Evolutionary conservation across 2,888 invertebrate genomes (phyloP).

Genomic region (Branchellion lobata): DNA sequence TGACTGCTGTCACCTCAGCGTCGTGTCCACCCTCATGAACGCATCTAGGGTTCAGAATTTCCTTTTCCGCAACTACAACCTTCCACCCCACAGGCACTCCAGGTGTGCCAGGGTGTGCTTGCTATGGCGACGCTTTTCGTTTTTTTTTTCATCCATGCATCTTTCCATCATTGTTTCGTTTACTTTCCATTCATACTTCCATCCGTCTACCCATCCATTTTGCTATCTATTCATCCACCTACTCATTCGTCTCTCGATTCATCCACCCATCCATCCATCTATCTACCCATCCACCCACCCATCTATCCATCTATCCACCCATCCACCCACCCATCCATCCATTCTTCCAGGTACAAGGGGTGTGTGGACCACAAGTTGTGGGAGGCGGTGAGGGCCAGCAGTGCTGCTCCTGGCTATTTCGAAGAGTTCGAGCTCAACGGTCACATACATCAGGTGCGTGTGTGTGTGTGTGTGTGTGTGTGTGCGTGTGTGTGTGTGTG

Average conservation of each 20-base stretch:
- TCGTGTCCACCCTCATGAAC: slow-evolving; percentile 57
- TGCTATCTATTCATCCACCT: no score
- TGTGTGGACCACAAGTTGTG: slow-evolving; percentile 70
- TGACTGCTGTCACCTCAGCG: slow-evolving; percentile 54
- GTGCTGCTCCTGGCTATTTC: slow-evolving; percentile 88
- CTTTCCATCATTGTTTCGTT: neutral
- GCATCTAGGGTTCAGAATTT: slow-evolving; percentile 56
- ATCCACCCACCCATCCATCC: neutral
- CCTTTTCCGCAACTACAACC: slow-evolving; percentile 80
- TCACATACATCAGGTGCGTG: slow-evolving; percentile 57
- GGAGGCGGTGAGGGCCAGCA: slow-evolving; percentile 83
- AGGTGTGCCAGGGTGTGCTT: slow-evolving; percentile 45
- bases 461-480: neutral
- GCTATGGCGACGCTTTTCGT: no score
- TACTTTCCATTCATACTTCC: neutral
- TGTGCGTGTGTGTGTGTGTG: no score
- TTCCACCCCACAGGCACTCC: slow-evolving; percentile 65
- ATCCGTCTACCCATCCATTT: neutral
- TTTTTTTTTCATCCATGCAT: no score
- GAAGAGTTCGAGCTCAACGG: slow-evolving; percentile 65
- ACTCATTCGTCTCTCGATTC: no score
- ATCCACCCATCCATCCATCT: no score
- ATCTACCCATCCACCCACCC: no score
- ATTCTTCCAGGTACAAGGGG: slow-evolving; percentile 67
- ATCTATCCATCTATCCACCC: no score